Evolutionary conservation across 2,888 invertebrate species (phyloP).

Genomic region (Acanthosepion esculentum): DNA sequence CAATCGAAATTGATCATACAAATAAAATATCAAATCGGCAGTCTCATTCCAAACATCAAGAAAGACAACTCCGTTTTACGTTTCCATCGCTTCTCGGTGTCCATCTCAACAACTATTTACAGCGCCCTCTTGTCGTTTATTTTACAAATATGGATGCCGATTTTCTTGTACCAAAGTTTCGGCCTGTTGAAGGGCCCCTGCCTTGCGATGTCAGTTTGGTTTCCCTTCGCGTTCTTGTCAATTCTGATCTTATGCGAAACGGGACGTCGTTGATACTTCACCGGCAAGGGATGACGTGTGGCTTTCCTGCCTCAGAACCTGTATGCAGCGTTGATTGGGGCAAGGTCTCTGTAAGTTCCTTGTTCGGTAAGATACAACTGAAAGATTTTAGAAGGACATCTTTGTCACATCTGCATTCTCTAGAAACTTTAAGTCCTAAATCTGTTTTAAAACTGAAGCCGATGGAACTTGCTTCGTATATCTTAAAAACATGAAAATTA

Average conservation of each 20-base stretch:
- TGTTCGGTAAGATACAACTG: slow-evolving; percentile 59
- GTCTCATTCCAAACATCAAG: neutral
- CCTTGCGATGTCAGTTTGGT: slow-evolving; percentile 67
- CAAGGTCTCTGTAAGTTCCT: slow-evolving; percentile 51
- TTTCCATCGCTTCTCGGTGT: slow-evolving; percentile 62
- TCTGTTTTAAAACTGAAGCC: slow-evolving; percentile 57
- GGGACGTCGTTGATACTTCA: slow-evolving; percentile 68
- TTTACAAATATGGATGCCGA: slow-evolving; percentile 61
- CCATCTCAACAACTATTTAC: slow-evolving; percentile 59
- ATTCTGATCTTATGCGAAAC: slow-evolving; percentile 61
- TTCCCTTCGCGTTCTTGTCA: slow-evolving; percentile 63
- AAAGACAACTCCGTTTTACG: slow-evolving; percentile 51
- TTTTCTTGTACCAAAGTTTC: slow-evolving; percentile 56
- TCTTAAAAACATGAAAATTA: slow-evolving; percentile 48
- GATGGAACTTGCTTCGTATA: slow-evolving; percentile 64
- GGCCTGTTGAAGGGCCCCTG: slow-evolving; percentile 57
- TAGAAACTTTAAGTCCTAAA: slow-evolving; percentile 53
- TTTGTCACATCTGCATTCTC: slow-evolving; percentile 58
- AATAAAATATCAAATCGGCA: neutral
- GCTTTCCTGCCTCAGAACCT: slow-evolving; percentile 56
- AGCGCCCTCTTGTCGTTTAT: slow-evolving; percentile 60
- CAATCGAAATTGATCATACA: neutral
- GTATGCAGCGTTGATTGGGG: slow-evolving; percentile 56
- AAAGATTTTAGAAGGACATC: slow-evolving; percentile 48
- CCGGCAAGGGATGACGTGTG: slow-evolving; percentile 65